Base-by-base conservation (phyloP, 2,888 invertebrate genomes). In the Melinaea menophilus region DNA sequence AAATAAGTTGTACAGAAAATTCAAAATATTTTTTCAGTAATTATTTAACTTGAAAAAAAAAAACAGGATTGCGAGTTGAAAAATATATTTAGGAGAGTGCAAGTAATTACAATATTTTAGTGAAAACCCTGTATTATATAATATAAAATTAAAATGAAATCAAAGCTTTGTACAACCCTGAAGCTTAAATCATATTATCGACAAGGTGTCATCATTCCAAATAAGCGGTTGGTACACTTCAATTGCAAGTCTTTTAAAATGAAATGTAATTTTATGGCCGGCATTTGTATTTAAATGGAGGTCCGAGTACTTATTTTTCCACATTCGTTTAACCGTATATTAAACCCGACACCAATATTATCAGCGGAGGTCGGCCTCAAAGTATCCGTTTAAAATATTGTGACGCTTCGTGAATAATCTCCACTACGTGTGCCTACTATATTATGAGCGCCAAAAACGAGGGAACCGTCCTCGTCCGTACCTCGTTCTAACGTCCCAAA, bases 331-430 rank as follows among this genome's bases (percentile, higher is more conserved):
- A 80, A 78, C 75, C 79, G 80, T 82, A 81, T 79, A 84, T 86
- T 85, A 81, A 79, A 75, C 74, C 76, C 71, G 82, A 84, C 85
- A 84, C 81, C 78, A 79, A 80, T 81, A 83, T 79, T 79, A 82
- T 80, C 82, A 80, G 80, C 75, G 75, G 76, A 75, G 81, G 82
- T 85, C 83, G 82, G 72, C 73, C 81, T 82, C 82, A 84, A 85
- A 84, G 81, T 78, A 80, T 77, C 73, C 77, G 79, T 82, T 85
- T 88, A 84, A 88, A 86, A 85, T 87, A 88, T 88, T 85, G 84
- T 84, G 86, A 86, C 84, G 80, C 78, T 73, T 73, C 71, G 72
- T 86, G 84, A 86, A 82, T 87, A 82, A 88, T 87, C 78, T 80
- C 75, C 73, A 66, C 74, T 79, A 81, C 83, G 82, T 83, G 85